Base-by-base conservation (phyloP, 2,888 invertebrate species). In the Diaphora mendica region DNA sequence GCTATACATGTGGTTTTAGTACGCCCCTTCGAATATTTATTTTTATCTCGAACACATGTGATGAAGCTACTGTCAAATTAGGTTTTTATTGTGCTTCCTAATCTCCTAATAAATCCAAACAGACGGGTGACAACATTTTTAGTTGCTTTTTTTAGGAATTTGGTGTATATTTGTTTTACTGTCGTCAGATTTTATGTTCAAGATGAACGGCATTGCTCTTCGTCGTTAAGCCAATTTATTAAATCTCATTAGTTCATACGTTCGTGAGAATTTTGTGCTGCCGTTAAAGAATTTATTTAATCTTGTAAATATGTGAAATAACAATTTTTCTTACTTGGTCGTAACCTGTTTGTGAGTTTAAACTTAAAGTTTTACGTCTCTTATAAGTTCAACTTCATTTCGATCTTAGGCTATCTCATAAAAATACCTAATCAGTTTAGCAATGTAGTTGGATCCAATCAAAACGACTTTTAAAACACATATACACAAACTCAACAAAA, bases 41-140 rank as follows among this genome's bases (percentile, higher is more conserved):
- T 89, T 91, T 89, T 86, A 88, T 88, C 88, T 87, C 86, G 86
- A 87, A 89, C 92, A 92, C 90, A 89, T 92, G 92, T 85, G 89
- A 87, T 86, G 85, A 78, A 85, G 86, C 88, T 88, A 84, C 89
- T 90, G 89, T 89, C 86, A 88, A 89, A 90, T 88, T 89, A 90
- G 85, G 88, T 91, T 91, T 91, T 91, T 89, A 90, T 90, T 90
- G 84, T 87, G 81, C 85, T 75, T 81, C 85, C 84, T 92, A 92
- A 93, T 93, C 93, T 89, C 82, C 79, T 87, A 89, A 91, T 93
- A 92, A 91, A 92, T 91, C 78, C 75, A 64, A 73, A 69, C 48
- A 78, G 84, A 85, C 79, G 71, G 68, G 74, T 76, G 78, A 85
- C 85, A 85, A 79, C 78, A 67, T 69, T 79, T 79, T 81, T 78